Evolutionary conservation across 2,888 invertebrate genomes (phyloP), one percentile per base, ranked within the genome.

Genomic region (Scaptomyza caliginosa): DNA sequence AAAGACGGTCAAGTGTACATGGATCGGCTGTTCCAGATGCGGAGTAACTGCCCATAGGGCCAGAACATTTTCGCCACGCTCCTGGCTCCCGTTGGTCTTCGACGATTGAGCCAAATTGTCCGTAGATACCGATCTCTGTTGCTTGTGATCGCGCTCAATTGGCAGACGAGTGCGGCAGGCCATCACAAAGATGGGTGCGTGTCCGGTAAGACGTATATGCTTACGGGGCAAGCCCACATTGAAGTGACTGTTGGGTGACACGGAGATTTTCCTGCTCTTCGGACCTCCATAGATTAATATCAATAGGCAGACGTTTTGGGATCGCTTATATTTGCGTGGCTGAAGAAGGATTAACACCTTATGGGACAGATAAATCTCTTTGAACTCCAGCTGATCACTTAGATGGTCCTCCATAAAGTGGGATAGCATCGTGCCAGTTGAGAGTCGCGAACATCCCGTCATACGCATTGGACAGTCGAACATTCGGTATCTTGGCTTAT

Each of bases 141-240:
- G 8, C 28, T 10, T 28, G 3, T 1, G 28, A 8, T 28, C 28
- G 10, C 2, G 28, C 7, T 3, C 3, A 28, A n/a, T 0, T 2
- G 7, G 13, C 4, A 50, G 2, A 0, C 54, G 63, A 0, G 51
- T 67, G 24, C 81, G 73, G 16, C 65, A 71, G 1, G 68, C 49
- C 67, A 84, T 75, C 24, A 81, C 48, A 4, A 84, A 42, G 4
- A 81, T 5, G 0, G 81, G 81, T 42, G 81, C 8, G 17, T 69
- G 68, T 0, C 42, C 38, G 0, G 11, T 1, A 13, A 4, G 65
- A 0, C 4, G 4, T 2, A 0, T 13, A 19, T 16, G 68, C 0
- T 1, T 0, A 0, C 0, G 0, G 0, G 62, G 23, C 32, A 80
- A 3, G 0, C 32, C 16, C 0, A 2, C n/a, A 23, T 84, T 80